A percentile compares a stretch with the other conserved stretches of the same genome.
phyloP scores from a whole-genome alignment of 1,140 invertebrate species.

The Ostrea edulis region DNA sequence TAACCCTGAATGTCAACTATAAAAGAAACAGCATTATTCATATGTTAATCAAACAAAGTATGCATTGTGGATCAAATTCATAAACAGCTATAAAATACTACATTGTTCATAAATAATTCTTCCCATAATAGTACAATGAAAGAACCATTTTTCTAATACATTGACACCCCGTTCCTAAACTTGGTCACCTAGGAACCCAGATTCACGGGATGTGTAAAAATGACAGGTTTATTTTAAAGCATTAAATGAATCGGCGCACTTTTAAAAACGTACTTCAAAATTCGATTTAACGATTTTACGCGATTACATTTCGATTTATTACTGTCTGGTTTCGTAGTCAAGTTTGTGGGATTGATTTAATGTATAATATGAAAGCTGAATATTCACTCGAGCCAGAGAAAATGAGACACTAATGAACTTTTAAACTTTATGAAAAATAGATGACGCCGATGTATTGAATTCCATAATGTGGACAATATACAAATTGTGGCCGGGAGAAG shows the following conservation, averaged over 20 bases:
- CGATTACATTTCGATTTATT: conserved; percentile 21
- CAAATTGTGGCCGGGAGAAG: neutral
- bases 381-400: conserved; percentile 4
- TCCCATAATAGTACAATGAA: neutral
- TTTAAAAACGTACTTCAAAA: conserved; percentile 22
- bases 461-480: neutral
- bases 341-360: neutral
- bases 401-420: conserved; percentile 28
- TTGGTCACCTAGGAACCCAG: neutral
- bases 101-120: neutral
- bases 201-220: neutral
- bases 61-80: neutral
- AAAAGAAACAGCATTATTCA: neutral
- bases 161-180: neutral
- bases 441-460: conserved; percentile 28
- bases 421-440: conserved; percentile 39
- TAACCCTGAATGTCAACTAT: neutral
- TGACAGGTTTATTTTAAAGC: neutral
- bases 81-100: neutral
- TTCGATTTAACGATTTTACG: conserved; percentile 33
- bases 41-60: neutral
- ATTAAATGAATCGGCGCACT: neutral
- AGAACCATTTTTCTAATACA: neutral
- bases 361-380: conserved; percentile 21
- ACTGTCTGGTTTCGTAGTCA: neutral